Evolutionary conservation across 2,797 vertebrate genomes (phyloP), one percentile per base, ranked within the genome.

Genomic region (Melanotaenia trifasciata): DNA sequence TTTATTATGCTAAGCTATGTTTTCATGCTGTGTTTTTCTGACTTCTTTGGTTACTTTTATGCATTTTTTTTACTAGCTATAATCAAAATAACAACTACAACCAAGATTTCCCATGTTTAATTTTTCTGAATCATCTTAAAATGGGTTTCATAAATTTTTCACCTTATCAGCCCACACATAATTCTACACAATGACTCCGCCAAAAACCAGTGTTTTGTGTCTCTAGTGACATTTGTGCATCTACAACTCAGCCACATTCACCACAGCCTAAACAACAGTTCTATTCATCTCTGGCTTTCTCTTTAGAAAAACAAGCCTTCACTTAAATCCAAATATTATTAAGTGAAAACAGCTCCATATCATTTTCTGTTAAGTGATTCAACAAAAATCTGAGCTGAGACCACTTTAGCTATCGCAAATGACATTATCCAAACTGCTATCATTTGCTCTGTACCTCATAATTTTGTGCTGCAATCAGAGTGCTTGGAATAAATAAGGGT

Each of bases 401-500:
- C 47, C 0, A 0, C 64, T 36, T 69, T 38, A 53, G 54, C 63
- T 75, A 64, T 22, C 64, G 11, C 30, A 57, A 64, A 26, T 62
- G 45, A 58, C 14, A 75, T 71, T 26, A 72, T 64, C 35, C 28
- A 84, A 69, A 74, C 69, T 20, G 47, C 72, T 73, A 54, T 72
- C 50, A 81, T 78, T 79, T 74, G 30, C 61, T 22, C 26, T 12
- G 6, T 18, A 72, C 26, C 43, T 45, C 35, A 72, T 53, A n/a
- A 68, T 76, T 14, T 59, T 58, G 14, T 58, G 54, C 62, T 24
- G 14, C 32, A n/a, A 64, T 74, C 43, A 50, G 36, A 51, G 26
- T 8, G 4, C 10, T 54, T 68, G 56, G 57, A 47, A 61, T 30
- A 61, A 56, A 68, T 40, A 73, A 64, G 32, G 4, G 8, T 43